phyloP scores from a whole-genome alignment of 64 coral and sea anemone species.

The Acropora yongei region DNA sequence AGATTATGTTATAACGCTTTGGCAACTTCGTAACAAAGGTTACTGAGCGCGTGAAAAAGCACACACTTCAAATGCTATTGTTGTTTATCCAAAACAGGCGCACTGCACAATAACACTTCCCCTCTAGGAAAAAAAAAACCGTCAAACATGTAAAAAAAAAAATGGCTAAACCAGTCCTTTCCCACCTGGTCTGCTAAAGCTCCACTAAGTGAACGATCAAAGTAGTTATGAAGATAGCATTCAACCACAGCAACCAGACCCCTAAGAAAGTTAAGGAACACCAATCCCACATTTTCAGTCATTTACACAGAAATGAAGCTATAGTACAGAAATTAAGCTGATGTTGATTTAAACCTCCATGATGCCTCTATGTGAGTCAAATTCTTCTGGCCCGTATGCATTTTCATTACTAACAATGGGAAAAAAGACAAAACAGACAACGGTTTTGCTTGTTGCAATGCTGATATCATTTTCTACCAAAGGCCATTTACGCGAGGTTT shows the following conservation, averaged over 20 bases:
- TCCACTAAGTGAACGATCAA: constrained; percentile 79
- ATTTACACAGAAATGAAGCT: neutral
- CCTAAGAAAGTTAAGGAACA: constrained; percentile 42
- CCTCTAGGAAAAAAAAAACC: neutral
- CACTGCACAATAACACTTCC: neutral
- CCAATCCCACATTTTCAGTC: neutral
- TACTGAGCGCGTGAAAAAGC: neutral
- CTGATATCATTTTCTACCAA: too few relatives aligned
- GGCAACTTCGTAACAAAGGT: neutral
- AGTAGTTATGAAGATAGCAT: constrained; percentile 85
- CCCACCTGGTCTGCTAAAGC: constrained; percentile 87
- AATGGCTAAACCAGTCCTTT: neutral
- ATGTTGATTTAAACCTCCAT: too few relatives aligned
- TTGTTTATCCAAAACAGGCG: neutral
- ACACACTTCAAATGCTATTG: neutral
- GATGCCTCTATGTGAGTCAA: too few relatives aligned
- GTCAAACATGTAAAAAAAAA: too few relatives aligned
- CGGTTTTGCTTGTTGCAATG: too few relatives aligned
- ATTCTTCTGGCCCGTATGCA: too few relatives aligned
- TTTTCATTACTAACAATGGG: too few relatives aligned
- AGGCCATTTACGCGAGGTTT: neutral
- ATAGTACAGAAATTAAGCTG: neutral
- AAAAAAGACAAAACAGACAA: too few relatives aligned
- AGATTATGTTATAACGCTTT: too few relatives aligned
- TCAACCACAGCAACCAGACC: constrained; percentile 77